Conservation (phyloP, 2,888 invertebrate genomes). For the Labia minor region DNA sequence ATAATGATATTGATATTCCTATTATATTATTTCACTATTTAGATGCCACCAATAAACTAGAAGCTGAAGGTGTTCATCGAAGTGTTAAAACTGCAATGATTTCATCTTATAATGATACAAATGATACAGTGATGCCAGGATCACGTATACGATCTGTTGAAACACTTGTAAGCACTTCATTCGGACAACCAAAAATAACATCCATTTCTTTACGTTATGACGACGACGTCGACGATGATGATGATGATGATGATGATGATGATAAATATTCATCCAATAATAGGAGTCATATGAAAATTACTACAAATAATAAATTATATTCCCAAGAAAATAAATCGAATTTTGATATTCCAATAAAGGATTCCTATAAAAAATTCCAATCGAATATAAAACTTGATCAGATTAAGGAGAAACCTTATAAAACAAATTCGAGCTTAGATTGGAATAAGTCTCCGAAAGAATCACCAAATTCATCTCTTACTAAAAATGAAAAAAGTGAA, state of each 20-base stretch:
- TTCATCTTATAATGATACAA: conserved; percentile 20
- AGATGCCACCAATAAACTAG: not conserved
- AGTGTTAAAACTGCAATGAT: conserved; percentile 20
- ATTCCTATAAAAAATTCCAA: not conserved
- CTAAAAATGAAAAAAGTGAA: not conserved
- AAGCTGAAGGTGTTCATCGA: not conserved
- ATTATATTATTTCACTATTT: not conserved
- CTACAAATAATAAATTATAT: not conserved
- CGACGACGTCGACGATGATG: conserved; percentile 19
- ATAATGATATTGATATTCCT: not conserved
- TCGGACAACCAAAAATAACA: conserved; percentile 26
- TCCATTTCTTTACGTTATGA: conserved; percentile 27
- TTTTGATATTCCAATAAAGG: not conserved
- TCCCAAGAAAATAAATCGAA: not conserved
- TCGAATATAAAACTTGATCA: no score
- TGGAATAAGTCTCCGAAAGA: not conserved
- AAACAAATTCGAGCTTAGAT: not conserved
- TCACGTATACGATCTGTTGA: conserved; percentile 21
- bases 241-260: conserved; percentile 24
- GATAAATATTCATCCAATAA: not conserved
- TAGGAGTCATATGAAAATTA: no score
- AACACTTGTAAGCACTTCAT: conserved; percentile 23
- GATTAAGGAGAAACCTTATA: not conserved
- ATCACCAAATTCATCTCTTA: not conserved
- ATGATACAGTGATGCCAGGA: not conserved